Percentiles rank a stretch among this genome's conserved stretches.
Conservation (phyloP, 2,113 vertebrate genomes). For the Sitta europaea region DNA sequence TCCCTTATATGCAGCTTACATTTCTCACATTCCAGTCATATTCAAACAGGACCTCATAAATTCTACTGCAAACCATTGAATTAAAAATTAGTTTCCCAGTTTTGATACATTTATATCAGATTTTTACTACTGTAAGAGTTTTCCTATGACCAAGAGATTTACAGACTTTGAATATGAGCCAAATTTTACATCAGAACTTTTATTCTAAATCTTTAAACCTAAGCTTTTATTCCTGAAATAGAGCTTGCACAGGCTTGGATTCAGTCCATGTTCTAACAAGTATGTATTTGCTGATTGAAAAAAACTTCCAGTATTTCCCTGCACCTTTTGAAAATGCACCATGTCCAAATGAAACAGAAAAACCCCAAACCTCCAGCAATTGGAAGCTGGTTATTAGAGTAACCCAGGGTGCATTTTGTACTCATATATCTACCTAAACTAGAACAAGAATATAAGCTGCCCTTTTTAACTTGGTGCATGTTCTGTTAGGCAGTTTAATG, state of each 20-base stretch:
- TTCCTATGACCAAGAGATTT: neutral
- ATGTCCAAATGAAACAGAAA: neutral
- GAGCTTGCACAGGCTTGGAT: neutral
- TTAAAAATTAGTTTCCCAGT: neutral
- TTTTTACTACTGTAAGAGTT: neutral
- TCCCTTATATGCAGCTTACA: neutral
- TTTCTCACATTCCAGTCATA: neutral
- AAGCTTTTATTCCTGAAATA: neutral
- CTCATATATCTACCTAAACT: neutral
- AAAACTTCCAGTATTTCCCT: neutral
- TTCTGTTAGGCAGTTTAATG: neutral
- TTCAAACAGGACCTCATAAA: neutral
- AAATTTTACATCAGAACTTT: neutral
- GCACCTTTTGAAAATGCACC: neutral
- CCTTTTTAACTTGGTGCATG: neutral
- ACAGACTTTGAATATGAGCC: neutral
- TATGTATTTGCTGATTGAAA: neutral
- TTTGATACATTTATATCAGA: neutral
- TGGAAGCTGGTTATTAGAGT: neutral
- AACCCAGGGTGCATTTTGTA: neutral
- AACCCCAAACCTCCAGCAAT: accelerated
- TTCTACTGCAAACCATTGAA: neutral
- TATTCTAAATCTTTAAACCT: neutral
- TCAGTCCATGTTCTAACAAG: neutral
- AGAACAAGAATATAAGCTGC: neutral